phyloP scores from a whole-genome alignment of 2,888 invertebrate genomes.

The Drosophila multiciliata region DNA sequence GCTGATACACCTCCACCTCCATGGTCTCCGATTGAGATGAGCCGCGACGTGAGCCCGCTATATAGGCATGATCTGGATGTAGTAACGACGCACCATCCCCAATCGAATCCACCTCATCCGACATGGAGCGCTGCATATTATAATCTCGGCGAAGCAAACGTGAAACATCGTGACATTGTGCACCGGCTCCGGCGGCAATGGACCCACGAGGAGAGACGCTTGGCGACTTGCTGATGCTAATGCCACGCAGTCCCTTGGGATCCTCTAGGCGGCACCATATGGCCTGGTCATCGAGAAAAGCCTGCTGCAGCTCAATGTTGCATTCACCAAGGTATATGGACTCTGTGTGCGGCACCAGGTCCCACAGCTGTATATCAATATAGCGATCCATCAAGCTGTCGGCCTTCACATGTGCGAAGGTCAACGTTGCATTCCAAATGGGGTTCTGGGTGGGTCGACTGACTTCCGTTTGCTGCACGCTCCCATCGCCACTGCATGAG shows the following conservation, averaged over 20 bases:
- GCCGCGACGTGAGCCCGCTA: slow-evolving; percentile 91
- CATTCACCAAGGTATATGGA: slow-evolving; percentile 93
- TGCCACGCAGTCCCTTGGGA: slow-evolving; percentile 88
- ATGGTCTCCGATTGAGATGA: slow-evolving; percentile 96
- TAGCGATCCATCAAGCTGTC: slow-evolving; percentile 92
- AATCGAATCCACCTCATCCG: slow-evolving; percentile 91
- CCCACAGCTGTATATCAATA: slow-evolving; percentile 95
- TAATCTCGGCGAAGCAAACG: slow-evolving; percentile 90
- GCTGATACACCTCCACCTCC: slow-evolving; percentile 93
- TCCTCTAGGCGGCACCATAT: slow-evolving; percentile 96
- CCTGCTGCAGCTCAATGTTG: slow-evolving; percentile 88
- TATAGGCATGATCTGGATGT: slow-evolving; percentile 95
- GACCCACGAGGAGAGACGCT: slow-evolving; percentile 93
- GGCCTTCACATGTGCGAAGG: slow-evolving; percentile 91
- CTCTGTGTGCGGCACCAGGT: slow-evolving; percentile 92
- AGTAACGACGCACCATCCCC: slow-evolving; percentile 91
- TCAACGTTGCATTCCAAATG: slow-evolving; percentile 96
- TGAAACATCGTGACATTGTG: slow-evolving; percentile 87
- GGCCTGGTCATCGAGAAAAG: slow-evolving; percentile 94
- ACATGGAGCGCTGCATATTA: slow-evolving; percentile 90
- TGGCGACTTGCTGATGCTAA: slow-evolving; percentile 88
- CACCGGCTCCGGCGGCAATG: slow-evolving; percentile 86
- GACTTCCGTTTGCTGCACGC: slow-evolving; percentile 92
- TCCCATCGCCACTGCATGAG: slow-evolving; percentile 89
- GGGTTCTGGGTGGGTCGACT: slow-evolving; percentile 95